Conservation (phyloP, 2,888 invertebrate genomes). For the Nymphalis c-album region DNA sequence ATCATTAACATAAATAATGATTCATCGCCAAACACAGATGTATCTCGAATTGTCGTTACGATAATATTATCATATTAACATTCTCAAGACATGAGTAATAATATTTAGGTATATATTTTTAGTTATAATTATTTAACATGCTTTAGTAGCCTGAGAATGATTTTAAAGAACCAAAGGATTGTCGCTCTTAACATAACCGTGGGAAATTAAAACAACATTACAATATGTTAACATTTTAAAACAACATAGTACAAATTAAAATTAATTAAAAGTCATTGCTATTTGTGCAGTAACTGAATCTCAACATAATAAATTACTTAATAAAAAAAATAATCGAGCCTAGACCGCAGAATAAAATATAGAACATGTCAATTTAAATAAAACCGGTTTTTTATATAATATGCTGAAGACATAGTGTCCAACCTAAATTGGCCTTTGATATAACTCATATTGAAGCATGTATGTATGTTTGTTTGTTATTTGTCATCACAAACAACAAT, state of each 20-base stretch:
- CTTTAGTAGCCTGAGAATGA: slow-evolving; percentile 7
- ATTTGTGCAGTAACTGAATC: too few species aligned
- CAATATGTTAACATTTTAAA: not conserved
- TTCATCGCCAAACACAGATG: slow-evolving; percentile 47
- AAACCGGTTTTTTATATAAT: too few species aligned
- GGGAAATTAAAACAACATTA: not conserved
- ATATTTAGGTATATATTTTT: slow-evolving; percentile 20
- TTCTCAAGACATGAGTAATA: slow-evolving; percentile 45
- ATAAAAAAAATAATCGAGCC: too few species aligned
- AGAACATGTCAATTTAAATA: too few species aligned
- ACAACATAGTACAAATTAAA: not conserved
- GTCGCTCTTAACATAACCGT: not conserved
- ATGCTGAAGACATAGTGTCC: too few species aligned
- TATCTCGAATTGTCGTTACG: slow-evolving; percentile 39
- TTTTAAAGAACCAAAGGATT: slow-evolving; percentile 4
- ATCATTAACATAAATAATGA: slow-evolving; percentile 46
- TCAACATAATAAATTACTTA: too few species aligned
- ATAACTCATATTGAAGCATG: too few species aligned
- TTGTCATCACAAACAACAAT: too few species aligned
- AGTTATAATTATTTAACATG: slow-evolving; percentile 13
- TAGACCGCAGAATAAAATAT: too few species aligned
- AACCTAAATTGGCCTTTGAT: too few species aligned
- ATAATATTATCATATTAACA: slow-evolving; percentile 41
- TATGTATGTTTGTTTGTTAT: too few species aligned
- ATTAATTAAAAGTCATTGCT: not conserved